Evolutionary conservation across 2,888 invertebrate species (phyloP), one percentile per base, ranked within the genome.

Genomic region (Tinea trinotella): DNA sequence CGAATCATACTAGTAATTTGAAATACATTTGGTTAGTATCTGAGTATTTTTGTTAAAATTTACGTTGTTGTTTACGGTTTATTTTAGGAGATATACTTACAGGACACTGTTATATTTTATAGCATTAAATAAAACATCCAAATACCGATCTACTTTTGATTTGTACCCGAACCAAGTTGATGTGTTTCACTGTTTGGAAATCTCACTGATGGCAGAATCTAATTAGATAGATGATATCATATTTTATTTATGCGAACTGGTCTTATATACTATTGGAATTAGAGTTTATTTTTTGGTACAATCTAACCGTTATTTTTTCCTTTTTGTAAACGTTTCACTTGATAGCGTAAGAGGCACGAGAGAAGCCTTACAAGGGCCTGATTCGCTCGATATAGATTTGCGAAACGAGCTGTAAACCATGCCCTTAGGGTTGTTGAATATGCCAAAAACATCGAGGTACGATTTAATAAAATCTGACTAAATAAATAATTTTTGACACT

Each of bases 281-380:
- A 15, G 15, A 35, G 24, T 7, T 24, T 24, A 24, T 35, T 35
- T 30, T 40, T 40, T 40, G 40, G 12, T 7, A 7, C n/a, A 2
- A 4, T 30, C n/a, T 4, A 7, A 40, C 7, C 7, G 7, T 40
- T 40, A 13, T 4, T 15, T 30, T 7, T 2, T 2, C 3, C 6
- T 40, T 12, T 40, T 7, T 17, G 13, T 3, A 19, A 46, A 46
- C 18, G 10, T 18, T 19, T 44, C 12, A 36, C 36, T 12, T 36
- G 36, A 36, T 36, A 36, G n/a, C 36, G 5, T 36, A 44, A 17
- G 19, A 18, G 48, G 9, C 50, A 15, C 12, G 22, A 12, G 15
- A 19, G 48, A 50, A 50, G 18, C 50, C 24, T 50, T 50, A 50
- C 50, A 7, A 50, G 24, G 49, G 20, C 13, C 24, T 50, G 50